These are phyloP conservation scores for Caloenas nicobarica DNA, from an alignment of 2,113 vertebrate species.

Conservation along the genomic window DNA sequence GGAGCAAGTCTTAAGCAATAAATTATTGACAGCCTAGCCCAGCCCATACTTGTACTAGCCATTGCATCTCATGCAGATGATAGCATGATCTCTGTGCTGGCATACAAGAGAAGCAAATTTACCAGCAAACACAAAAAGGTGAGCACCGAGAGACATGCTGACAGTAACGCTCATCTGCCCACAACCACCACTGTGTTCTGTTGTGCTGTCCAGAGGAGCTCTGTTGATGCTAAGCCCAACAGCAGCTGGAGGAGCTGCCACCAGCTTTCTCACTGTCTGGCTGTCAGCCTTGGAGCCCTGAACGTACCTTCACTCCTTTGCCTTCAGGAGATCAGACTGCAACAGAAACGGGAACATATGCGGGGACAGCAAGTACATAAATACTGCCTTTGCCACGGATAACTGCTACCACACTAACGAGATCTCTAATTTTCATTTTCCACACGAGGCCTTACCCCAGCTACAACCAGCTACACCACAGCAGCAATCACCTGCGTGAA, in stretches of 20 bases:
- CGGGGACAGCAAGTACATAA: background rate
- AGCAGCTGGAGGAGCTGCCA: background rate
- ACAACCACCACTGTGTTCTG: background rate
- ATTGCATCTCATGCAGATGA: background rate
- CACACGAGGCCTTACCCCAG: background rate
- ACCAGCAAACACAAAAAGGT: background rate
- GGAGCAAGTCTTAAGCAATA: background rate
- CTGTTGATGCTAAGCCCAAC: background rate
- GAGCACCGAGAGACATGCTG: background rate
- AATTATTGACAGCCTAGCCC: background rate
- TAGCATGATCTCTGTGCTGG: fast-evolving
- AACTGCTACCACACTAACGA: fast-evolving
- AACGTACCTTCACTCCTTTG: background rate
- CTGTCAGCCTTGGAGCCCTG: background rate
- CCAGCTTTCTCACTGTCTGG: background rate
- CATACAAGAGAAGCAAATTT: background rate
- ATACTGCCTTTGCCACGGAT: background rate
- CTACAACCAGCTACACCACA: background rate
- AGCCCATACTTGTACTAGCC: background rate
- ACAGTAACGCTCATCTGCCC: background rate
- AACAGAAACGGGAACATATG: background rate
- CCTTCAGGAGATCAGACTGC: background rate
- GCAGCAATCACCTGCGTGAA: background rate
- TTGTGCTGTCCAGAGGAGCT: background rate
- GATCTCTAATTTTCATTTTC: background rate